Conservation (phyloP, 2,113 vertebrate species). For the Cacatua alba region DNA sequence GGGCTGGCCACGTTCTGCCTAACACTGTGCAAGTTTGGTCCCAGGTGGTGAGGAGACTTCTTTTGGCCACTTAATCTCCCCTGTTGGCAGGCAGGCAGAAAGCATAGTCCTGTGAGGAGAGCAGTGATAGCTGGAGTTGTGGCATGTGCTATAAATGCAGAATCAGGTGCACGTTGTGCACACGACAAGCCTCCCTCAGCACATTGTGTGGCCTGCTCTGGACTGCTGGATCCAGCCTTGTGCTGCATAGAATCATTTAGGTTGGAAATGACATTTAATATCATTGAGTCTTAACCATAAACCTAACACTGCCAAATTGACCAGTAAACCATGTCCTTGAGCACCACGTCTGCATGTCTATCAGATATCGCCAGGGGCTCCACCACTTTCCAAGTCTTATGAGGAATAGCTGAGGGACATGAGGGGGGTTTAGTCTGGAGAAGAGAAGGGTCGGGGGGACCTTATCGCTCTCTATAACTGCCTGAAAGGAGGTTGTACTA, state of each 20-base stretch:
- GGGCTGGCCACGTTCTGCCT: neutral
- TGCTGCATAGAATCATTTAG: neutral
- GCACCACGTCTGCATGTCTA: neutral
- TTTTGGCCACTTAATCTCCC: neutral
- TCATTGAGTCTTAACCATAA: neutral
- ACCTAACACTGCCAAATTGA: neutral
- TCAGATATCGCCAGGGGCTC: neutral
- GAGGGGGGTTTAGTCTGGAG: neutral
- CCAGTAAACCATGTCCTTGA: neutral
- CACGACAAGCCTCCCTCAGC: neutral
- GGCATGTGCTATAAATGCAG: neutral
- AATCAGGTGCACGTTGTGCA: neutral
- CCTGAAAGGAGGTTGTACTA: neutral
- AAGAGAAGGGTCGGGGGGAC: neutral
- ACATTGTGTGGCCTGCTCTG: neutral
- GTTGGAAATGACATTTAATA: neutral
- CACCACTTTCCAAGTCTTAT: neutral
- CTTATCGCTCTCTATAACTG: neutral
- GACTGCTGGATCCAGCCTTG: neutral
- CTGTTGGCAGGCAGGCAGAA: neutral
- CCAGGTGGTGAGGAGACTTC: neutral
- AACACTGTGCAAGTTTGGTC: neutral
- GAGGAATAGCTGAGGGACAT: neutral
- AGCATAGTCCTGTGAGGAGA: neutral
- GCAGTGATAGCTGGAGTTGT: neutral